phyloP scores from a whole-genome alignment of 2,888 invertebrate genomes.

The Lasioglossum zephyrum region DNA sequence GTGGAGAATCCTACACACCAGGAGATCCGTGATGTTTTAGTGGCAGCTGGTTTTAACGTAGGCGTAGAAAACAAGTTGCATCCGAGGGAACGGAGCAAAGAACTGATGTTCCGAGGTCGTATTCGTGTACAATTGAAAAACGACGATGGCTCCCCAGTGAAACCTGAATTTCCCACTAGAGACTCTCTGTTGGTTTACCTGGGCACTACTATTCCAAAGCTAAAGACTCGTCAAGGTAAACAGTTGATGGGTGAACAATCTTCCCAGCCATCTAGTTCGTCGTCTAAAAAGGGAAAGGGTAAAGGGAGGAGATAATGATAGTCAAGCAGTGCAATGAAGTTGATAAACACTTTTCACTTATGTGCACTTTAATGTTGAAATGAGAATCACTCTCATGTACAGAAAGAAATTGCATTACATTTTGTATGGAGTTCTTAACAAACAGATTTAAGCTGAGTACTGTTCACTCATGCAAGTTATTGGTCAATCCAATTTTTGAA shows the following conservation, averaged over 20 bases:
- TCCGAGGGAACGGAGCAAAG: conserved; percentile 95
- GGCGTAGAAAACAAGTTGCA: conserved; percentile 97
- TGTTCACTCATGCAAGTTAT: neutral
- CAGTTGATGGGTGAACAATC: conserved; percentile 81
- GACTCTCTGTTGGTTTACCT: conserved; percentile 92
- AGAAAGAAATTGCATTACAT: conserved; percentile 41
- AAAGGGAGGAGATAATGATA: conserved; percentile 84
- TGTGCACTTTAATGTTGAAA: conserved; percentile 26
- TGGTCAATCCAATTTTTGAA: conserved; percentile 33
- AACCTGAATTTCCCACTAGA: conserved; percentile 90
- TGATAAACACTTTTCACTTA: conserved; percentile 24
- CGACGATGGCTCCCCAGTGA: conserved; percentile 92
- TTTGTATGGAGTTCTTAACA: conserved; percentile 26
- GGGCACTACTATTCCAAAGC: conserved; percentile 94
- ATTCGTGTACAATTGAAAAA: conserved; percentile 96
- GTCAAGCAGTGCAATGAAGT: conserved; percentile 16
- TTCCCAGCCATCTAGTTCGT: conserved; percentile 76
- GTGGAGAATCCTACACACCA: conserved; percentile 98
- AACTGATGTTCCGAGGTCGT: conserved; percentile 93
- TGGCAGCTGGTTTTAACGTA: conserved; percentile 92
- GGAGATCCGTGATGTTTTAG: conserved; percentile 97
- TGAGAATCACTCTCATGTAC: conserved; percentile 24
- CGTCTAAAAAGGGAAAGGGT: conserved; percentile 83
- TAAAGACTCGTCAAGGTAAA: conserved; percentile 91
- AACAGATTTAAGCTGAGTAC: conserved; percentile 16